Conservation (phyloP, 2,888 invertebrate genomes). For the Saturnia japonica region DNA sequence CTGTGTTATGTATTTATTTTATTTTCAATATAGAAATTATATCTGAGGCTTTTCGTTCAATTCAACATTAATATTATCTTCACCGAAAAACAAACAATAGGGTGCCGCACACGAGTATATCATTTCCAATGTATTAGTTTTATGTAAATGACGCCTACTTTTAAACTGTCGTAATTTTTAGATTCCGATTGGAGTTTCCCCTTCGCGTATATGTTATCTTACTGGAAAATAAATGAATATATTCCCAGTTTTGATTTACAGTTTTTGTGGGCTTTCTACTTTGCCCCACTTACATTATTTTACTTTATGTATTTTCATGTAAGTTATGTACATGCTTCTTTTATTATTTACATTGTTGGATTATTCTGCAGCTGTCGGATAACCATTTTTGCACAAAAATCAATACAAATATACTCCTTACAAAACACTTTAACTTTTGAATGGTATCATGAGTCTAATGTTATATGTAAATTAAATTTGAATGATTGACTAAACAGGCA, state of each 20-base stretch:
- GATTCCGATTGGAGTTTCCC: conserved; percentile 77
- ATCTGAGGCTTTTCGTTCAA: background rate
- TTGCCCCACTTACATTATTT: conserved; percentile 39
- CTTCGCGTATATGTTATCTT: conserved; percentile 75
- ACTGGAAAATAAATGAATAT: conserved; percentile 70
- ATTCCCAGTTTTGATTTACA: conserved; percentile 72
- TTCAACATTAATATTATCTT: conserved; percentile 32
- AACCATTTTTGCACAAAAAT: background rate
- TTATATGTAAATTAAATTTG: conserved; percentile 24
- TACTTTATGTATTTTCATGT: conserved; percentile 35
- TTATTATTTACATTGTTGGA: background rate
- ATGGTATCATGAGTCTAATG: conserved; percentile 12
- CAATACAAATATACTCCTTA: conserved; percentile 11
- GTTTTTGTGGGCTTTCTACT: conserved; percentile 48
- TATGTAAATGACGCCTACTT: conserved; percentile 80
- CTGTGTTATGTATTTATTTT: background rate
- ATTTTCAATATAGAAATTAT: background rate
- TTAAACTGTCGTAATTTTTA: conserved; percentile 82
- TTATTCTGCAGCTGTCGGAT: too few species aligned
- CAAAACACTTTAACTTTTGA: conserved; percentile 11
- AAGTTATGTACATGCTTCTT: background rate
- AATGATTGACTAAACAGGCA: conserved; percentile 28
- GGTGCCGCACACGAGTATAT: conserved; percentile 58
- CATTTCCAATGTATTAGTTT: conserved; percentile 77
- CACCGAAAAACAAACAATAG: conserved; percentile 59